phyloP scores from a whole-genome alignment of 1,140 invertebrate genomes.

The Tetramorium alpestre region DNA sequence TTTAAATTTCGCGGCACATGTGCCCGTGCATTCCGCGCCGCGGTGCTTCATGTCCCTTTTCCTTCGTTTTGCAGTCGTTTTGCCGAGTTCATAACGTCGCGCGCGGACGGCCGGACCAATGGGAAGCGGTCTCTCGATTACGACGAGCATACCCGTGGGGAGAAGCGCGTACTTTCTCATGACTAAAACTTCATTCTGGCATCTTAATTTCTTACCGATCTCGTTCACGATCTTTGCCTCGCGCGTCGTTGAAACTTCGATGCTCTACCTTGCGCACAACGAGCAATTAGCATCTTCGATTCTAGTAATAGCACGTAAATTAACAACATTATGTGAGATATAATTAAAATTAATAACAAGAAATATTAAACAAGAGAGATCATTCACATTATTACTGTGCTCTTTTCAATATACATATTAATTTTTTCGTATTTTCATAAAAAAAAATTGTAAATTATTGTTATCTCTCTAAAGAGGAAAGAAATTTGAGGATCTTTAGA shows the following conservation, averaged over 20 bases:
- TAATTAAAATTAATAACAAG: background rate
- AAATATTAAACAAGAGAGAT: background rate
- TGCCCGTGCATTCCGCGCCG: slow-evolving; percentile 71
- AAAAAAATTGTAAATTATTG: background rate
- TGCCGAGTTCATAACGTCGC: slow-evolving; percentile 17
- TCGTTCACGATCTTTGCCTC: background rate
- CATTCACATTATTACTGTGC: background rate
- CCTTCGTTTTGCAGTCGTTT: slow-evolving; percentile 46
- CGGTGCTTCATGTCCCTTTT: slow-evolving; percentile 29
- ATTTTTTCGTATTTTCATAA: background rate
- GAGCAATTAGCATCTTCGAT: background rate
- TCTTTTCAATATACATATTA: background rate
- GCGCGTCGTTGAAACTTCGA: background rate
- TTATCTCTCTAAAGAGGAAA: too few species aligned
- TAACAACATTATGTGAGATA: background rate
- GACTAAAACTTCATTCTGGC: slow-evolving; percentile 4
- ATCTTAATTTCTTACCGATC: slow-evolving; percentile 11
- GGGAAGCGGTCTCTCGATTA: background rate
- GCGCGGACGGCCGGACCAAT: slow-evolving; percentile 20
- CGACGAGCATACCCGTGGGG: background rate
- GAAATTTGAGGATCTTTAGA: background rate
- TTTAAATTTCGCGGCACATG: slow-evolving; percentile 84
- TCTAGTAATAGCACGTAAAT: background rate
- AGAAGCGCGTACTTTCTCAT: slow-evolving; percentile 3
- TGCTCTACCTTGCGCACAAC: background rate